These are phyloP conservation scores for Oenanthe melanoleuca DNA, from an alignment of 2,113 vertebrate genomes.

Conservation along the genomic window DNA sequence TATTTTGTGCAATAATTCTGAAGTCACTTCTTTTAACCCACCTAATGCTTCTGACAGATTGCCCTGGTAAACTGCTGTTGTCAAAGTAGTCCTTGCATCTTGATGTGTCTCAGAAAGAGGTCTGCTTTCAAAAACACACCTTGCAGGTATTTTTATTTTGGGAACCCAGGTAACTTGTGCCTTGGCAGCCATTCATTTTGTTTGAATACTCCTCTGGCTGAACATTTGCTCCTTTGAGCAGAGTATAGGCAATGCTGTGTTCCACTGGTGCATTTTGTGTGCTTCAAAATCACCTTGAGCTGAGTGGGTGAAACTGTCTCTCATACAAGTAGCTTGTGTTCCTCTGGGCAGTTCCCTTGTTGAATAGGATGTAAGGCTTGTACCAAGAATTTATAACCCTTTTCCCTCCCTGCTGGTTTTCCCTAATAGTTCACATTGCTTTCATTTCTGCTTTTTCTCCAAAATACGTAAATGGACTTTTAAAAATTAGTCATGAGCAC, in stretches of 20 bases:
- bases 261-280: background rate
- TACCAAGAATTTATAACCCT: background rate
- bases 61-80: background rate
- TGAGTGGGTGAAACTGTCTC: background rate
- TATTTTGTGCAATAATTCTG: background rate
- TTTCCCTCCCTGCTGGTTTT: background rate
- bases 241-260: background rate
- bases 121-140: background rate
- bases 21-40: background rate
- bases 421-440: background rate
- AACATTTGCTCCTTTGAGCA: background rate
- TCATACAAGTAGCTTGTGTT: background rate
- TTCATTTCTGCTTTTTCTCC: constrained; percentile 12
- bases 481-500: background rate
- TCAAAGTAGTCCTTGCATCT: background rate
- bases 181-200: background rate
- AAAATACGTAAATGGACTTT: background rate
- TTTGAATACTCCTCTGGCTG: background rate
- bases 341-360: background rate
- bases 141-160: background rate
- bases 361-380: background rate
- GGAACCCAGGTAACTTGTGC: background rate
- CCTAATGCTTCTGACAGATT: background rate
- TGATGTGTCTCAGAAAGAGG: background rate
- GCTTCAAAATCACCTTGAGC: background rate